These are phyloP conservation scores for Antechinus stuartii DNA, from an alignment of 2,113 vertebrate species.

Conservation along the genomic window DNA sequence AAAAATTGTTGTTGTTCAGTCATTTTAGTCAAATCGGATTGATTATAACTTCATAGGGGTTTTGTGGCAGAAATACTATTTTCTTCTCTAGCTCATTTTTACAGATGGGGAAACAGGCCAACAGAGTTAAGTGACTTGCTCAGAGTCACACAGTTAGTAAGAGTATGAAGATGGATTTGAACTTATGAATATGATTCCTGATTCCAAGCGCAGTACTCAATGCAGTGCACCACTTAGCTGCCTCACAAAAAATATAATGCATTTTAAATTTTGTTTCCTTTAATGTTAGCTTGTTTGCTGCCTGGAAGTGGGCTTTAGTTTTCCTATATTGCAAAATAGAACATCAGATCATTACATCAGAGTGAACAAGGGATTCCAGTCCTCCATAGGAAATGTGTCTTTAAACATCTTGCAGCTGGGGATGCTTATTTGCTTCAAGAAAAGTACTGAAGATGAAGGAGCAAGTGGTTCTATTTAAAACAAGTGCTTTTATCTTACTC, in stretches of 20 bases:
- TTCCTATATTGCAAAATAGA: neutral
- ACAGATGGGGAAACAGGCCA: neutral
- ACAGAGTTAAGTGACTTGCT: neutral
- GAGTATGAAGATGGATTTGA: neutral
- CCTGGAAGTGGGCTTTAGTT: slow-evolving; percentile 37
- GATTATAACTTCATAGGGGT: neutral
- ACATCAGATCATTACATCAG: slow-evolving; percentile 23
- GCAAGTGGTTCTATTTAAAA: slow-evolving; percentile 64
- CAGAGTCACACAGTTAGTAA: neutral
- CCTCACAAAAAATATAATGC: neutral
- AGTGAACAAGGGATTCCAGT: slow-evolving; percentile 30
- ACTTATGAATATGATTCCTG: neutral
- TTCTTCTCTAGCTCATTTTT: neutral
- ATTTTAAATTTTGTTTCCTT: neutral
- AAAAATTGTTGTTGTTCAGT: neutral
- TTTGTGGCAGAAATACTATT: neutral
- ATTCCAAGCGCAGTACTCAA: neutral
- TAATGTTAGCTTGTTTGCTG: neutral
- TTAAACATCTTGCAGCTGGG: slow-evolving; percentile 1
- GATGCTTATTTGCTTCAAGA: slow-evolving; percentile 32
- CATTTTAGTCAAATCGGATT: neutral
- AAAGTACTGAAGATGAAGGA: slow-evolving; percentile 27
- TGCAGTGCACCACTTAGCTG: neutral
- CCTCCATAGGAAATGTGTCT: slow-evolving; percentile 24
- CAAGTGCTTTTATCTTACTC: slow-evolving; percentile 49